phyloP scores from a whole-genome alignment of 2,888 invertebrate species.

The Eupithecia vulgata region DNA sequence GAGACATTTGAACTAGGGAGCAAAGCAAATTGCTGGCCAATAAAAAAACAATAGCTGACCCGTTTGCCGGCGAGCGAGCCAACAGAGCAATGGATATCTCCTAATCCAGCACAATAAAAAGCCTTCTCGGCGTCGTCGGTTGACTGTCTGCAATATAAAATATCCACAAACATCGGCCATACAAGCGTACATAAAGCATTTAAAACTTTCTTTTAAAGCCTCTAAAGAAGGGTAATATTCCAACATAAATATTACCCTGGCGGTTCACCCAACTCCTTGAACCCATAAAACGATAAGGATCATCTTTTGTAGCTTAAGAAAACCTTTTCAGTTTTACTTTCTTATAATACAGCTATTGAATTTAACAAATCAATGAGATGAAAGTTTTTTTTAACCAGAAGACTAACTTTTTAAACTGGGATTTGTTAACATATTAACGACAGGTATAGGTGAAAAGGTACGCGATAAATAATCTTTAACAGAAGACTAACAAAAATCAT shows the following conservation, averaged over 20 bases:
- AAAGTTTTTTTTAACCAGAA: neutral
- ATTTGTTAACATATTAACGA: no score
- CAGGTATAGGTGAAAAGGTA: no score
- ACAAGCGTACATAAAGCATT: slow-evolving; percentile 68
- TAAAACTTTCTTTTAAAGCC: slow-evolving; percentile 74
- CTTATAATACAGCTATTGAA: neutral
- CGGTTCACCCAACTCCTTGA: slow-evolving; percentile 62
- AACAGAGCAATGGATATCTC: slow-evolving; percentile 52
- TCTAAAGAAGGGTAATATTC: slow-evolving; percentile 65
- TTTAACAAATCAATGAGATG: neutral
- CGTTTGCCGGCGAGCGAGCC: slow-evolving; percentile 44
- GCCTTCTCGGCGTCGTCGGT: slow-evolving; percentile 44
- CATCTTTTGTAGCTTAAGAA: slow-evolving; percentile 68
- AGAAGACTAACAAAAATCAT: neutral
- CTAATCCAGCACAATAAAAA: slow-evolving; percentile 55
- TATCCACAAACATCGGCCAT: slow-evolving; percentile 49
- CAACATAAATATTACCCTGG: slow-evolving; percentile 66
- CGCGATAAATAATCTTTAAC: no score
- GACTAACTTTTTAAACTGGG: no score
- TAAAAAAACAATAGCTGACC: slow-evolving; percentile 53
- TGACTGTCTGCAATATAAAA: slow-evolving; percentile 56
- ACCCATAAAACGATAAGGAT: slow-evolving; percentile 76
- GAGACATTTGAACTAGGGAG: slow-evolving; percentile 47
- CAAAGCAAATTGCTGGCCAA: slow-evolving; percentile 49
- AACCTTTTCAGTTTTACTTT: slow-evolving; percentile 45